Percentiles rank a stretch among this genome's conserved stretches.
Evolutionary conservation across 2,888 invertebrate species (phyloP).

Genomic region (Agrotis ipsilon): DNA sequence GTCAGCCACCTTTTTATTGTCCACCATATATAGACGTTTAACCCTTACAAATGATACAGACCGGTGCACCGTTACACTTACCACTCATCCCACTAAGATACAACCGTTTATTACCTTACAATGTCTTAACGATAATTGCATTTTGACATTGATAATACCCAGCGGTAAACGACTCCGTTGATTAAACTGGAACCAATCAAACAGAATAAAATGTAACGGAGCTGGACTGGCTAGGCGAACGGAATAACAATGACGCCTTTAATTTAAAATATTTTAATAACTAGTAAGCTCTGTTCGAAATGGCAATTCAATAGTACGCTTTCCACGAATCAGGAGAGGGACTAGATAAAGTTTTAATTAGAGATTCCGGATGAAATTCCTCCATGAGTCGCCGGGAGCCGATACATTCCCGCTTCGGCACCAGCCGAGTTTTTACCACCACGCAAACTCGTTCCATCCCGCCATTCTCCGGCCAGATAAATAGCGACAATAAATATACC

Average conservation of each 20-base stretch:
- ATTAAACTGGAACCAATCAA: constrained; percentile 58
- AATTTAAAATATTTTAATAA: constrained; percentile 59
- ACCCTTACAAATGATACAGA: constrained; percentile 47
- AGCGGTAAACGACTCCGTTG: constrained; percentile 51
- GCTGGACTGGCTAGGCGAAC: constrained; percentile 21
- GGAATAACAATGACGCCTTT: constrained; percentile 49
- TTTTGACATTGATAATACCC: constrained; percentile 65
- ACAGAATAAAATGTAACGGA: constrained; percentile 55
- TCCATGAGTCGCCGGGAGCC: constrained; percentile 79
- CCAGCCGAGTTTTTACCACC: constrained; percentile 85
- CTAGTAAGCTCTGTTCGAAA: constrained; percentile 48
- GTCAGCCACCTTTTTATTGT: constrained; percentile 63
- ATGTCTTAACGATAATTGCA: constrained; percentile 69
- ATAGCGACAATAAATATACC: constrained; percentile 84
- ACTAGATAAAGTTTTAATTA: constrained; percentile 91
- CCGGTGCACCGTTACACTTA: constrained; percentile 65
- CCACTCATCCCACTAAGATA: constrained; percentile 61
- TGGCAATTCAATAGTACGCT: constrained; percentile 59
- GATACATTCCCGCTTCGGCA: constrained; percentile 88
- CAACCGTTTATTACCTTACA: constrained; percentile 65
- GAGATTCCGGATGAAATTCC: constrained; percentile 89
- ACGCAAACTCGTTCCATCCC: constrained; percentile 82
- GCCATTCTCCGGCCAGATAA: constrained; percentile 79
- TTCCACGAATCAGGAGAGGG: constrained; percentile 72
- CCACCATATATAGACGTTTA: constrained; percentile 63